These are phyloP conservation scores for Phasianus colchicus DNA, from an alignment of 2,113 vertebrate genomes.

Conservation along the genomic window DNA sequence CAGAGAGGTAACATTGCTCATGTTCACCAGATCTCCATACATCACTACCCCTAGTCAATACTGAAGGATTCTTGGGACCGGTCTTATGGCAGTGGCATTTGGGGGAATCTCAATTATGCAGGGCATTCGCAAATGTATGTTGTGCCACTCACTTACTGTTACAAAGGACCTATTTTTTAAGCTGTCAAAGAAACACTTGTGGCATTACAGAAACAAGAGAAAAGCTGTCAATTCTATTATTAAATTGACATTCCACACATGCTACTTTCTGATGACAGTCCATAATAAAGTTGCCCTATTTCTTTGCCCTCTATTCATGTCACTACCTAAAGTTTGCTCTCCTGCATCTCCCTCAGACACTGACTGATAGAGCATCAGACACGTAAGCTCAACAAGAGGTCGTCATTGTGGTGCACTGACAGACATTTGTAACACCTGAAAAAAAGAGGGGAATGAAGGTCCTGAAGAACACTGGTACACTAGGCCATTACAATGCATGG, in stretches of 20 bases:
- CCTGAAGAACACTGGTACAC: conserved; percentile 42
- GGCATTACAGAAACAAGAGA: conserved; percentile 81
- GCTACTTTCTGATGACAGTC: conserved; percentile 79
- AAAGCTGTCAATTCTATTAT: conserved; percentile 92
- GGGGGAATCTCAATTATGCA: conserved; percentile 91
- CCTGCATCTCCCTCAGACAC: conserved; percentile 62
- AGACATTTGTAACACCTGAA: conserved; percentile 76
- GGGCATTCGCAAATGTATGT: conserved; percentile 97
- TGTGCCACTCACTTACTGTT: conserved; percentile 82
- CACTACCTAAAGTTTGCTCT: conserved; percentile 65
- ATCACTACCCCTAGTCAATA: conserved; percentile 53
- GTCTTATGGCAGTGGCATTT: conserved; percentile 81
- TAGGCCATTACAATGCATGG: conserved; percentile 68
- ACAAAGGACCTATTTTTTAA: conserved; percentile 95
- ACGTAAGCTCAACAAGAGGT: conserved; percentile 66
- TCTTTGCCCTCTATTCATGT: conserved; percentile 63
- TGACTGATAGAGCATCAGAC: conserved; percentile 70
- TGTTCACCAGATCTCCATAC: conserved; percentile 36
- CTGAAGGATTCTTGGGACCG: conserved; percentile 83
- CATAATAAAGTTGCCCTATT: conserved; percentile 80
- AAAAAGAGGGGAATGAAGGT: neutral
- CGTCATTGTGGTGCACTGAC: conserved; percentile 71
- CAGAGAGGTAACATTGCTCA: neutral
- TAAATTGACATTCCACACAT: conserved; percentile 93
- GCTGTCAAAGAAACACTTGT: conserved; percentile 97